Percentiles rank a stretch among this genome's conserved stretches.
phyloP scores from a whole-genome alignment of 1,140 invertebrate species.

The Anoplolepis gracilipes region DNA sequence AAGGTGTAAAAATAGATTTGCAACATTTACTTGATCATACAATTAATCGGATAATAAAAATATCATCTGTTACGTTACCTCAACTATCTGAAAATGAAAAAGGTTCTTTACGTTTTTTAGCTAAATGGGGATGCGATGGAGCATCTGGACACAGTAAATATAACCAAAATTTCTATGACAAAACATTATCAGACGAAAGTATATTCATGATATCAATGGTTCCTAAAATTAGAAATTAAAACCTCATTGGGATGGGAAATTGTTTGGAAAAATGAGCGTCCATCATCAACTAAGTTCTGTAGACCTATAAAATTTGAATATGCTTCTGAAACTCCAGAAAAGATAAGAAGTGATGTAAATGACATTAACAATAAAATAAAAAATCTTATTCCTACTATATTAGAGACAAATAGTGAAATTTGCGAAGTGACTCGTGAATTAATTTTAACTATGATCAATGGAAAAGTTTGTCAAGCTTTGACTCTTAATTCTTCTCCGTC shows the following conservation, averaged over 20 bases:
- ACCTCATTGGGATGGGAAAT: neutral
- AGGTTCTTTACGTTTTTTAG: neutral
- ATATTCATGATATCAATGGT: slow-evolving; percentile 27
- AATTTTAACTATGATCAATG: neutral
- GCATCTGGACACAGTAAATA: slow-evolving; percentile 13
- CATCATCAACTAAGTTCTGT: neutral
- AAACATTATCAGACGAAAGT: neutral
- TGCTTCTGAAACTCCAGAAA: neutral
- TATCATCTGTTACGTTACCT: slow-evolving; percentile 2
- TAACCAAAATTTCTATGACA: neutral
- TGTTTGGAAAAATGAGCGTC: neutral
- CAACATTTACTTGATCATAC: slow-evolving; percentile 8
- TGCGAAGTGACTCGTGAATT: neutral
- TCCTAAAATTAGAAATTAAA: neutral
- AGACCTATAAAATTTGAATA: slow-evolving; percentile 10
- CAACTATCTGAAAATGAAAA: neutral
- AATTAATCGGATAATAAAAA: slow-evolving; percentile 20
- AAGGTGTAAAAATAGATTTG: slow-evolving; percentile 19
- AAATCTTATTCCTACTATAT: neutral
- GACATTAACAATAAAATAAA: slow-evolving; percentile 8
- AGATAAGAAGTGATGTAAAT: neutral
- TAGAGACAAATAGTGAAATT: neutral
- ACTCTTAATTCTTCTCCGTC: too few species aligned
- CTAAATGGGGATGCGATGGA: slow-evolving; percentile 9
- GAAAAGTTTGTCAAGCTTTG: neutral